Evolutionary conservation across 2,113 vertebrate genomes (phyloP).

Genomic region (Zingel zingel): DNA sequence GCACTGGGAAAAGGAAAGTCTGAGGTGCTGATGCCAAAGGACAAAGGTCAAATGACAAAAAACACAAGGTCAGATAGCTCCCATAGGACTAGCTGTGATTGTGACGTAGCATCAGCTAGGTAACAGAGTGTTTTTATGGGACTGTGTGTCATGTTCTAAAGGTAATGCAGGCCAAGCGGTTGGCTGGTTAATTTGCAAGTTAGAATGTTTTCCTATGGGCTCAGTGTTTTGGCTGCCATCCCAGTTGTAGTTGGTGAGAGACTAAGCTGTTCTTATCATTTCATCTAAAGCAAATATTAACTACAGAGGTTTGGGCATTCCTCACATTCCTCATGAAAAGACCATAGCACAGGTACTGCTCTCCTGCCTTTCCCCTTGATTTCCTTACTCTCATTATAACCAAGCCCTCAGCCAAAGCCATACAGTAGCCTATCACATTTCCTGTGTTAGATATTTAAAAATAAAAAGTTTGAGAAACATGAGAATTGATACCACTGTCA

Average conservation of each 20-base stretch:
- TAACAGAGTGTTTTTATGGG: neutral
- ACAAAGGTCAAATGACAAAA: constrained; percentile 41
- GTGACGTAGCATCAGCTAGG: neutral
- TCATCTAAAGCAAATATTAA: constrained; percentile 67
- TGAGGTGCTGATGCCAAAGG: constrained; percentile 32
- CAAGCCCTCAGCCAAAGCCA: neutral
- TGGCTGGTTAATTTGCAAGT: constrained; percentile 10
- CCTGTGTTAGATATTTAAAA: no score
- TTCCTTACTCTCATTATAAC: constrained; percentile 1
- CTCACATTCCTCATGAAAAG: constrained; percentile 52
- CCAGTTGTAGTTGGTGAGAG: constrained; percentile 19
- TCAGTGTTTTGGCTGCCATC: neutral
- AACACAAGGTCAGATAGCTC: constrained; percentile 25
- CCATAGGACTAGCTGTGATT: constrained; percentile 17
- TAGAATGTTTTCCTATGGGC: constrained; percentile 4
- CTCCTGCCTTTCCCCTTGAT: constrained; percentile 27
- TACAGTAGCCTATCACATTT: neutral
- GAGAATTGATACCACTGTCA: neutral
- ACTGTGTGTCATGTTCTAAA: constrained; percentile 10
- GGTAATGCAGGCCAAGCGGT: neutral
- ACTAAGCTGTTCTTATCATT: constrained; percentile 49
- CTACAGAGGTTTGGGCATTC: constrained; percentile 56
- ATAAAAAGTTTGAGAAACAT: neutral
- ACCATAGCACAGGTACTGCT: constrained; percentile 38
- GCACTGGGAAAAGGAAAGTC: constrained; percentile 3